These are phyloP conservation scores for Drosophila borborema DNA, from an alignment of 2,888 invertebrate species.

Conservation along the genomic window DNA sequence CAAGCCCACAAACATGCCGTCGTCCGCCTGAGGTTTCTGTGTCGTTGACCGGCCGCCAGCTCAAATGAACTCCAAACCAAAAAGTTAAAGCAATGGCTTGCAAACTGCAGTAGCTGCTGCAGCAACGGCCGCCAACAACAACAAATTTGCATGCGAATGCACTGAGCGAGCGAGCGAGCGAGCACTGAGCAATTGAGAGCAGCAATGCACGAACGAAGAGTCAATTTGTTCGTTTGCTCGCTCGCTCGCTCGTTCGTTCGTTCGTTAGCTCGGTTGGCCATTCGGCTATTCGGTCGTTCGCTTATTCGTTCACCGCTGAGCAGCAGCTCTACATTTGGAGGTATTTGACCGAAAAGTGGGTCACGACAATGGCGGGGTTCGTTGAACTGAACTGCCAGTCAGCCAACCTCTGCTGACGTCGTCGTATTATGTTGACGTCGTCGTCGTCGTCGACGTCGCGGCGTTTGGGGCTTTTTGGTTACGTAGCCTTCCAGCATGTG, in stretches of 20 bases:
- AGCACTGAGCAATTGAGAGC: conserved; percentile 46
- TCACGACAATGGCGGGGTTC: conserved; percentile 86
- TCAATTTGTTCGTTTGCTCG: conserved; percentile 29
- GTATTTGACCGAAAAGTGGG: conserved; percentile 85
- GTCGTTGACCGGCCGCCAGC: conserved; percentile 84
- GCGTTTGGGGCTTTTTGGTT: conserved; percentile 71
- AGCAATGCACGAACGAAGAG: conserved; percentile 26
- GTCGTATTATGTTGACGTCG: conserved; percentile 67
- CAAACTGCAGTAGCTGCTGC: conserved; percentile 47
- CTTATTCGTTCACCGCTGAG: conserved; percentile 49
- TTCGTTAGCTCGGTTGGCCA: conserved; percentile 19
- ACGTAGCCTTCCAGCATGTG: conserved; percentile 72
- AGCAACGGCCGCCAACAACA: conserved; percentile 28
- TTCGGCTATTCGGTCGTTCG: conserved; percentile 27
- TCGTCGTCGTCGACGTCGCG: conserved; percentile 47
- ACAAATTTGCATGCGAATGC: conserved; percentile 74
- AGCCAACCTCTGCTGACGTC: conserved; percentile 67
- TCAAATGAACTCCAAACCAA: conserved; percentile 78
- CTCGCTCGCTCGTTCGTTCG: conserved; percentile 22
- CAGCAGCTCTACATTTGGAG: conserved; percentile 85
- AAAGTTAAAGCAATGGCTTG: conserved; percentile 54
- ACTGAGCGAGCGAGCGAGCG: conserved; percentile 34
- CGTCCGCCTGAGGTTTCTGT: conserved; percentile 77
- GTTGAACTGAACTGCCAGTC: conserved; percentile 84
- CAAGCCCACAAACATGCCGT: conserved; percentile 66